Base-by-base conservation (phyloP, 2,888 invertebrate genomes). In the Temnothorax rugatulus region DNA sequence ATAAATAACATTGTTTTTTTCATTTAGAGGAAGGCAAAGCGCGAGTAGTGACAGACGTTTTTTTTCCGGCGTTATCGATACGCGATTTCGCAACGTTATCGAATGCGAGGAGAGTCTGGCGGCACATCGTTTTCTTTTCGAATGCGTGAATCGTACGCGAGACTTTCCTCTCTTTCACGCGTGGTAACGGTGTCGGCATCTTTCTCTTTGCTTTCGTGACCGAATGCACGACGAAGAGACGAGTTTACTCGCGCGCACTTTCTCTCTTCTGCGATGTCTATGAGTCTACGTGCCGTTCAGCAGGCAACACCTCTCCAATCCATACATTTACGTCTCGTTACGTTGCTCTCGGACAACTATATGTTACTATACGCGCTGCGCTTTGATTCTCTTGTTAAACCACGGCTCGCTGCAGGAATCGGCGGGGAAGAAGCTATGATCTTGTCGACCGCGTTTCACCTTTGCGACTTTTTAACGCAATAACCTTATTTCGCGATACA, bases 201-300 rank as follows among this genome's bases (percentile, higher is more conserved):
- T 93, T 92, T 93, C 91, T 92, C 91, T 91, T 91, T 84, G 87
- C 91, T 91, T 93, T 92, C 92, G 85, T 91, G 87, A 85, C n/a
- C 66, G 81, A 44, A 44, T n/a, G 50, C n/a, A 57, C 47, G 15
- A 79, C 81, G 77, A 83, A 52, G 71, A 59, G 64, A 64, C 74
- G 68, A 86, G 66, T 86, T 79, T 83, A 85, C 64, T 82, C 79
- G 52, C 34, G 41, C 25, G 66, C 61, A 93, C 93, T 93, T 93
- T 93, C 93, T 93, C 93, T 89, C 89, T 88, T 91, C 87, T 90
- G 73, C 84, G 89, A 91, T 59, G 57, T 90, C 89, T 87, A 87
- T 86, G 89, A 47, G 57, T 90, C 89, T 88, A 87, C 87, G 89
- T 90, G 91, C 87, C 86, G 88, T 90, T 83, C 59, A 75, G 50